Evolutionary conservation across 2,113 vertebrate species (phyloP).

Genomic region (Macrotis lagotis): DNA sequence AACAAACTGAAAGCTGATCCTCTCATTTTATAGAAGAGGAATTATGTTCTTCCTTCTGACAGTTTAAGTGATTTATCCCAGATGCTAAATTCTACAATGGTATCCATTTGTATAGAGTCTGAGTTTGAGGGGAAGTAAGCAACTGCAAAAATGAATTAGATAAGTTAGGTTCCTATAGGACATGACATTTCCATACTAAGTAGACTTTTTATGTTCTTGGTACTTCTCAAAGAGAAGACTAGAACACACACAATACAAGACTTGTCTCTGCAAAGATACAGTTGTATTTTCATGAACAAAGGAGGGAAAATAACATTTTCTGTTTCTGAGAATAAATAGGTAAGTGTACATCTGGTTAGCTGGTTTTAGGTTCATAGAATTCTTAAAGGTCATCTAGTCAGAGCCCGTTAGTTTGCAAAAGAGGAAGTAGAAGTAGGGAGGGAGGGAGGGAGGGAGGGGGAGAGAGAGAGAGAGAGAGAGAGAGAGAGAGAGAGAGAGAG

Average conservation of each 20-base stretch:
- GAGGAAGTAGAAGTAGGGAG: neutral
- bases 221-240: neutral
- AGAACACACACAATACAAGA: neutral
- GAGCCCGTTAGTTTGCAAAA: neutral
- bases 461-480: too few species aligned
- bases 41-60: neutral
- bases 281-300: constrained; percentile 45
- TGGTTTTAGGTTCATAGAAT: neutral
- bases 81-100: neutral
- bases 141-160: neutral
- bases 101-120: neutral
- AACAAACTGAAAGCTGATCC: neutral
- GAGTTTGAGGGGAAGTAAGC: neutral
- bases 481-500: too few species aligned
- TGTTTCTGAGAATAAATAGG: constrained; percentile 40
- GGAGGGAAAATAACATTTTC: constrained; percentile 46
- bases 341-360: constrained; percentile 16
- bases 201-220: neutral
- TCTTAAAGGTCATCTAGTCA: neutral
- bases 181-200: neutral
- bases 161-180: neutral
- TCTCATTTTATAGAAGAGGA: neutral
- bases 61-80: neutral
- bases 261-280: constrained; percentile 19
- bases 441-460: too few species aligned